Evolutionary conservation across 2,797 vertebrate genomes (phyloP).

Genomic region (Chromobotia macracanthus): DNA sequence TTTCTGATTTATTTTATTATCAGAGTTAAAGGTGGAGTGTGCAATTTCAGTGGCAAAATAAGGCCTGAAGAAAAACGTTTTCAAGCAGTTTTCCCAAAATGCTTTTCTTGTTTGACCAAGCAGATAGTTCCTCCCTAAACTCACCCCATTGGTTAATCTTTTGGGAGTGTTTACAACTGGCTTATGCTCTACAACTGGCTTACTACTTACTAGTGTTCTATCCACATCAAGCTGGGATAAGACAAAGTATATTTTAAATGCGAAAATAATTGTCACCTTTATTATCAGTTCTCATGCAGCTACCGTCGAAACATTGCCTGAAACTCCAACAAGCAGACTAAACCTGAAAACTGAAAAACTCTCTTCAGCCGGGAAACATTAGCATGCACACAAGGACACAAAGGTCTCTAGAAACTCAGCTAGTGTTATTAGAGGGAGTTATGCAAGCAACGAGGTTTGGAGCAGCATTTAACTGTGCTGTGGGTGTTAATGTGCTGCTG

Average conservation of each 20-base stretch:
- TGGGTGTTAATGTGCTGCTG: neutral
- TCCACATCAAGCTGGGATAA: no score
- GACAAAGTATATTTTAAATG: no score
- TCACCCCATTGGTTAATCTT: no score
- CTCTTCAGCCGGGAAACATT: constrained; percentile 6
- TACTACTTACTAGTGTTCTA: no score
- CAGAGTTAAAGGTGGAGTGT: neutral
- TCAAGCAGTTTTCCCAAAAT: neutral
- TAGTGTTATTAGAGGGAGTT: neutral
- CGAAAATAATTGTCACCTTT: neutral
- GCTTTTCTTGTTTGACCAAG: neutral
- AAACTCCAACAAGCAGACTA: neutral
- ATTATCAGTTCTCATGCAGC: neutral
- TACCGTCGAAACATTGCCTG: neutral
- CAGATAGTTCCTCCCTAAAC: neutral
- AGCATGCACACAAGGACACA: constrained; percentile 26
- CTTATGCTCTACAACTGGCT: neutral
- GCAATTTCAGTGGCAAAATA: neutral
- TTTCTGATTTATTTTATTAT: neutral
- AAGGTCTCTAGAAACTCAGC: neutral
- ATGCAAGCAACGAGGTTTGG: constrained; percentile 5
- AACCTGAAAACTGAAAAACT: neutral
- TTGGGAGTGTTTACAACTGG: no score
- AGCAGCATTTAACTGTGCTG: neutral
- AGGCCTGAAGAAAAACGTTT: no score